phyloP scores from a whole-genome alignment of 2,888 invertebrate genomes.

The Caradrina clavipalpis region DNA sequence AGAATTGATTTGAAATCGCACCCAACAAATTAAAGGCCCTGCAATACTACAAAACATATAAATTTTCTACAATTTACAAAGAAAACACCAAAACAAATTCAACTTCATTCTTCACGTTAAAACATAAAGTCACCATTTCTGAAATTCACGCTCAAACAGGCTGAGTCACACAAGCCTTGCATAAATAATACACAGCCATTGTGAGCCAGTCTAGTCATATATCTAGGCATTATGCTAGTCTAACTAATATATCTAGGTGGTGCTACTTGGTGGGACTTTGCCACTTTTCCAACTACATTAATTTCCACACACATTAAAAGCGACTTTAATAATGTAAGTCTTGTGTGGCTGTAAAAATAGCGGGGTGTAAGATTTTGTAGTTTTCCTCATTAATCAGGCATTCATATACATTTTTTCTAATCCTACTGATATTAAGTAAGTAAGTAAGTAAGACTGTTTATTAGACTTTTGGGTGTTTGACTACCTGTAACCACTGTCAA shows the following conservation, averaged over 20 bases:
- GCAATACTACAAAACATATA: too few relatives aligned
- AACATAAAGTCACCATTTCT: constrained; percentile 39
- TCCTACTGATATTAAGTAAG: too few relatives aligned
- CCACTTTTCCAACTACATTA: constrained; percentile 85
- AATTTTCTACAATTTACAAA: not conserved
- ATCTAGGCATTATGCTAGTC: constrained; percentile 36
- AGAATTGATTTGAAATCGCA: too few relatives aligned
- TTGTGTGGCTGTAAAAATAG: constrained; percentile 66
- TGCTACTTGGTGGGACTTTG: constrained; percentile 47
- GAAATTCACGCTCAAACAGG: constrained; percentile 20
- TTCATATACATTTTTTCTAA: too few relatives aligned
- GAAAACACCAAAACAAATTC: not conserved
- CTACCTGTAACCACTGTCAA: too few relatives aligned
- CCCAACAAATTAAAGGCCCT: too few relatives aligned
- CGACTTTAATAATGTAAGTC: constrained; percentile 83
- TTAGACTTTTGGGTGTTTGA: too few relatives aligned
- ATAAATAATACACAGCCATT: constrained; percentile 60
- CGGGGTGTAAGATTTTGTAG: constrained; percentile 11
- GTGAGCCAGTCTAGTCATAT: constrained; percentile 50
- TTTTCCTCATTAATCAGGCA: too few relatives aligned
- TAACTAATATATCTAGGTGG: constrained; percentile 29
- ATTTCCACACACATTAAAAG: constrained; percentile 87
- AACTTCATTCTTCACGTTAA: constrained; percentile 10
- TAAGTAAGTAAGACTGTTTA: too few relatives aligned
- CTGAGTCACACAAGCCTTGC: constrained; percentile 59